A percentile compares a stretch with the other conserved stretches of the same genome.
Conservation (phyloP, 1,140 invertebrate genomes). For the Drosophila melanica region DNA sequence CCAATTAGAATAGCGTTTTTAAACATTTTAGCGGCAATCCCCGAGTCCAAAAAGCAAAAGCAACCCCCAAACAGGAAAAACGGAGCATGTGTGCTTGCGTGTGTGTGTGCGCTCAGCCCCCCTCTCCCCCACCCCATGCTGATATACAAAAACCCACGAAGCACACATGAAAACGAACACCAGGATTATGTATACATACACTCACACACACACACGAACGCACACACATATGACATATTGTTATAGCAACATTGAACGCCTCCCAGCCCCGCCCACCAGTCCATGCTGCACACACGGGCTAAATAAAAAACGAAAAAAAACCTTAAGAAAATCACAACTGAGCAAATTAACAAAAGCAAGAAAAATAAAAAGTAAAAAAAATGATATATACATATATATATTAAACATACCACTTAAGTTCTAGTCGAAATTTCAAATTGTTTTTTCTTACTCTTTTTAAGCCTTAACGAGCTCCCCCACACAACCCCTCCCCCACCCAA, state of each 20-base stretch:
- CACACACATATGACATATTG: conserved; percentile 46
- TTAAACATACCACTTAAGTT: conserved; percentile 73
- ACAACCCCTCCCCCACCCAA: neutral
- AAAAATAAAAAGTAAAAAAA: conserved; percentile 3
- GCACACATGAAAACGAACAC: conserved; percentile 17
- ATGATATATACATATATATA: conserved; percentile 36
- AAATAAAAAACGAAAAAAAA: conserved; percentile 32
- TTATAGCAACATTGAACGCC: conserved; percentile 52
- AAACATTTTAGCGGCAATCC: neutral
- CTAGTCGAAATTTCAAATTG: conserved; percentile 83
- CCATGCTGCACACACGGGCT: neutral
- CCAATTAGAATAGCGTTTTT: conserved; percentile 1
- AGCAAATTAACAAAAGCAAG: conserved; percentile 1
- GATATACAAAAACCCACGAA: neutral
- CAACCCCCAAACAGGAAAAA: conserved; percentile 2
- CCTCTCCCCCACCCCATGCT: neutral
- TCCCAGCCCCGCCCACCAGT: neutral
- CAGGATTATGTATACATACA: conserved; percentile 30
- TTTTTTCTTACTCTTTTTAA: conserved; percentile 57
- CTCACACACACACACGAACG: conserved; percentile 3
- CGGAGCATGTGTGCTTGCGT: neutral
- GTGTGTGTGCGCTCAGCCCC: neutral
- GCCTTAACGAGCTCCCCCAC: conserved; percentile 12
- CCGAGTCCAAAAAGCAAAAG: neutral
- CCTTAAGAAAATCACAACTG: conserved; percentile 18